phyloP scores from a whole-genome alignment of 2,888 invertebrate species.

The Stegana nigrithorax region DNA sequence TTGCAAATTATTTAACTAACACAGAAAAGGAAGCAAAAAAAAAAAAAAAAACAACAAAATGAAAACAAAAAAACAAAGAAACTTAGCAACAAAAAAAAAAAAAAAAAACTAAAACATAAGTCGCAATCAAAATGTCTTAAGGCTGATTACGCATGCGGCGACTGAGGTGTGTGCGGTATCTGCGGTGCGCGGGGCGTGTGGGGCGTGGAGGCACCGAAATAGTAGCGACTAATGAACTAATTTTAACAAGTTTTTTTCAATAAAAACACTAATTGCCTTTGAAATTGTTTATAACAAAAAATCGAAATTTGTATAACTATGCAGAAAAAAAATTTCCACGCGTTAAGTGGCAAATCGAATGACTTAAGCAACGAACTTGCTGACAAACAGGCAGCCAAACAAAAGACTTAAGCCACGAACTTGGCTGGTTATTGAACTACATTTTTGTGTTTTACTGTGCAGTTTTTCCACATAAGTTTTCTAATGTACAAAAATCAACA shows the following conservation, averaged over 20 bases:
- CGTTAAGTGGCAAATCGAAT: constrained; percentile 32
- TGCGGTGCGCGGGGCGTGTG: no score
- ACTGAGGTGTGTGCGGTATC: no score
- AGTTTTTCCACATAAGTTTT: no score
- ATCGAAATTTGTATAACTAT: constrained; percentile 52
- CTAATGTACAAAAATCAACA: no score
- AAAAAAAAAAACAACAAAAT: constrained; percentile 25
- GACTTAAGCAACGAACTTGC: constrained; percentile 44
- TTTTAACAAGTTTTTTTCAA: constrained; percentile 50
- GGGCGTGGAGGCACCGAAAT: no score
- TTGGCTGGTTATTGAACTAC: no score
- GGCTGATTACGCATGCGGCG: no score
- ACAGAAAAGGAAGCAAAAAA: constrained; percentile 18
- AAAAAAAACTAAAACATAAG: constrained; percentile 42
- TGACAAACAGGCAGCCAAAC: constrained; percentile 19
- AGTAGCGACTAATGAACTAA: constrained; percentile 37
- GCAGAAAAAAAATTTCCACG: constrained; percentile 39
- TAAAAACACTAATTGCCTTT: not conserved
- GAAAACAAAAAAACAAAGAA: constrained; percentile 14
- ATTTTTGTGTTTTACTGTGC: no score
- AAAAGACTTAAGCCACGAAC: constrained; percentile 4
- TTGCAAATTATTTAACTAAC: constrained; percentile 18
- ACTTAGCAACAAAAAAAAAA: constrained; percentile 35
- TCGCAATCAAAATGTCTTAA: no score
- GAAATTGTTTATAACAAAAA: no score